These are phyloP conservation scores for Eudemis profundana DNA, from an alignment of 2,888 invertebrate species.

Conservation along the genomic window DNA sequence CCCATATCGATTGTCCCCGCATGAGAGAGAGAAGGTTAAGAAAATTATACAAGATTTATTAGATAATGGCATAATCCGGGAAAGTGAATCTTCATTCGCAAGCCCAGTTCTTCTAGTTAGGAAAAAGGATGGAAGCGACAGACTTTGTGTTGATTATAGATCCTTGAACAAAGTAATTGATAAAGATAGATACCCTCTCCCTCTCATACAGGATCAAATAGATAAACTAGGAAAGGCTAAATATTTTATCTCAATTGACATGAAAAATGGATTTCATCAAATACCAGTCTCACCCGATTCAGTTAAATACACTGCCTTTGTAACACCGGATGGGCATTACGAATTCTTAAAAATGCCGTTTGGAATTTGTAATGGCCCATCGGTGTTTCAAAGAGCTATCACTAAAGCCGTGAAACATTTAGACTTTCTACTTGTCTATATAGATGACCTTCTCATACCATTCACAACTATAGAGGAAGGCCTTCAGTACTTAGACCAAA, in stretches of 20 bases:
- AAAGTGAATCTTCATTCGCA: conserved; percentile 47
- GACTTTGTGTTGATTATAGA: conserved; percentile 48
- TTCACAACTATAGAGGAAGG: conserved; percentile 1
- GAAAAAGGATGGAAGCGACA: conserved; percentile 46
- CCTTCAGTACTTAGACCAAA: background rate
- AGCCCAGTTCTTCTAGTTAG: conserved; percentile 49
- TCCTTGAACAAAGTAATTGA: conserved; percentile 46
- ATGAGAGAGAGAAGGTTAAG: conserved; percentile 47
- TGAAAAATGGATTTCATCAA: conserved; percentile 41
- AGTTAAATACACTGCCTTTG: too few relatives aligned
- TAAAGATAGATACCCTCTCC: conserved; percentile 48
- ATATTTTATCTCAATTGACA: conserved; percentile 23
- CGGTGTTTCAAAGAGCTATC: conserved; percentile 50
- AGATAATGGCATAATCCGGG: conserved; percentile 45
- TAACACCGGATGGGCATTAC: conserved; percentile 47
- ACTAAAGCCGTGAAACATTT: conserved; percentile 3
- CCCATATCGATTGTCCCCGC: conserved; percentile 47
- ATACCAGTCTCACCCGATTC: conserved; percentile 39
- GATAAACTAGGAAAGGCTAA: conserved; percentile 45
- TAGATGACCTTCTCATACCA: conserved; percentile 4
- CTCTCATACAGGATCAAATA: conserved; percentile 49
- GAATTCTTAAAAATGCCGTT: too few relatives aligned
- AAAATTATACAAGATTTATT: conserved; percentile 45
- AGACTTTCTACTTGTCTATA: conserved; percentile 3
- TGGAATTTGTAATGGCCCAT: too few relatives aligned